Evolutionary conservation across 1,140 invertebrate species (phyloP).

Genomic region (Drosophila rufa): DNA sequence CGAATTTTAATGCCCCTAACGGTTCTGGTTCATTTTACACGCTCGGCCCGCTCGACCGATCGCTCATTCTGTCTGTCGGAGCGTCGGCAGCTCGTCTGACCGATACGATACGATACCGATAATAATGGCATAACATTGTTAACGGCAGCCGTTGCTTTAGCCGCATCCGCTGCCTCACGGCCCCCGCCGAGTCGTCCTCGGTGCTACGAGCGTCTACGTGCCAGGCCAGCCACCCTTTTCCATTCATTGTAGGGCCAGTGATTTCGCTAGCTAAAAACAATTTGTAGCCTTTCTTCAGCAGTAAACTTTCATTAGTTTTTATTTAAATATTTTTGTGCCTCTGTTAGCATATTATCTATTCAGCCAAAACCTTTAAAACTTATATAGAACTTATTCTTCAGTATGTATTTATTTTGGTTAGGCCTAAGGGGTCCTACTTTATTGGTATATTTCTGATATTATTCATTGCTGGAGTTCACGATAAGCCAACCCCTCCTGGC

Average conservation of each 20-base stretch:
- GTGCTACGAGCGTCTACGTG: conserved; percentile 36
- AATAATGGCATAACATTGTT: conserved; percentile 51
- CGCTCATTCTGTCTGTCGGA: conserved; percentile 27
- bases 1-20: conserved; percentile 62
- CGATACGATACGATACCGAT: conserved; percentile 40
- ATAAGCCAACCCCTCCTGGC: not conserved
- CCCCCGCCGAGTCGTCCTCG: conserved; percentile 21
- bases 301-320: not conserved
- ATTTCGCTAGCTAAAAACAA: not conserved
- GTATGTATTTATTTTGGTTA: too few relatives aligned
- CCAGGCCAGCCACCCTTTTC: conserved; percentile 6
- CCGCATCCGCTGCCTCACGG: not conserved
- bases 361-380: too few relatives aligned
- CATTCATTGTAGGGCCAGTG: not conserved
- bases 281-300: not conserved
- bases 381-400: too few relatives aligned
- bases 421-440: too few relatives aligned
- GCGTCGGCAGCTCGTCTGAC: conserved; percentile 34
- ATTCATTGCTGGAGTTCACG: not conserved
- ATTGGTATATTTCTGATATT: too few relatives aligned
- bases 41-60: conserved; percentile 26
- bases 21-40: conserved; percentile 74
- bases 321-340: not conserved
- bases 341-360: too few relatives aligned
- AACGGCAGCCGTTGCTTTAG: conserved; percentile 10